Conservation (phyloP, 2,797 vertebrate species). For the Lemur catta region DNA sequence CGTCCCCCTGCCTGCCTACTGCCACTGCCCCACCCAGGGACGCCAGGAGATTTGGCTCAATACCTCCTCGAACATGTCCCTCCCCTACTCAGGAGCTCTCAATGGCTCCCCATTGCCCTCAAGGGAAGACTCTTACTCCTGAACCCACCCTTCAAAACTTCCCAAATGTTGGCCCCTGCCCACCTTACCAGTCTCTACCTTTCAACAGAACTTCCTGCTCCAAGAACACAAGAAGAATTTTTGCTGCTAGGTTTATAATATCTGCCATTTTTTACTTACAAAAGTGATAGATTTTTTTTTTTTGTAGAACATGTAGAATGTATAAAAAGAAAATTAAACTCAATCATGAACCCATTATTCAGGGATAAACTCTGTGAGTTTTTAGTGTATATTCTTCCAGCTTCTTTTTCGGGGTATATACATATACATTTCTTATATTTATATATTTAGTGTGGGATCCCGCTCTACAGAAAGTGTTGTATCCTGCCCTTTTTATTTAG, state of each 20-base stretch:
- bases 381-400: not conserved
- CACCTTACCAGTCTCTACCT: no score
- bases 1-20: not conserved
- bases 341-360: not conserved
- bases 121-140: not conserved
- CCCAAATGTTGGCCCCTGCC: not conserved
- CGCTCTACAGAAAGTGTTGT: not conserved
- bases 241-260: not conserved
- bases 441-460: not conserved
- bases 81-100: not conserved
- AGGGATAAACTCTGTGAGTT: not conserved
- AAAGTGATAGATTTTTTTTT: conserved; percentile 3
- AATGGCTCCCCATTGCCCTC: not conserved
- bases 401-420: not conserved
- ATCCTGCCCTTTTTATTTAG: not conserved
- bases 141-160: not conserved
- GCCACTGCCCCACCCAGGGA: not conserved
- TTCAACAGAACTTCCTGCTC: not conserved
- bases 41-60: not conserved
- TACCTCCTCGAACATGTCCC: not conserved
- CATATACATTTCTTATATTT: not conserved
- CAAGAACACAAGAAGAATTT: not conserved
- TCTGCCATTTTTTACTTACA: not conserved
- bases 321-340: conserved; percentile 23
- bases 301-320: not conserved